Evolutionary conservation across 23 tunicate species (phyloP), one percentile per base, ranked within the genome.

Genomic region (Phallusia fumigata): DNA sequence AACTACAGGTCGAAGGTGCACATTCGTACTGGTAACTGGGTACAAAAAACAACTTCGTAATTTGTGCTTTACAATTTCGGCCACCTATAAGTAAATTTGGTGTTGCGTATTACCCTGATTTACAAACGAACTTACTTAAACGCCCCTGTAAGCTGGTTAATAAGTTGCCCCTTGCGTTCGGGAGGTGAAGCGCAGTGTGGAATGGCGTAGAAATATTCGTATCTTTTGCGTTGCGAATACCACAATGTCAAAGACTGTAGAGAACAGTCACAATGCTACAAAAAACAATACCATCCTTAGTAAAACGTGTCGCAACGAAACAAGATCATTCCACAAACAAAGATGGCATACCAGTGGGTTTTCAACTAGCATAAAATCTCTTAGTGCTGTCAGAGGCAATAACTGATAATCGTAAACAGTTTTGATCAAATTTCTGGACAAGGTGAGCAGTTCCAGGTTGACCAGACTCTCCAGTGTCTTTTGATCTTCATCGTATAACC

Each of bases 321-420:
- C 28, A 69, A 34, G 35, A 32, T 28, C 77, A 3, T 74, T 74
- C 19, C 3, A 15, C 16, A 69, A 18, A 30, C 12, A 26, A 51
- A 36, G 16, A 72, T 3, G 31, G n/a, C 90, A 80, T 77, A 93
- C 97, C 84, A 88, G 30, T 33, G 97, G 97, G 65, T 93, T 93
- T 18, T 64, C 77, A 15, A 21, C 30, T 75, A 93, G 30, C 19
- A 64, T 75, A 8, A 93, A 34, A 75, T 73, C 30, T 47, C 30
- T 19, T 47, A 93, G 31, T 2, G 64, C 22, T 13, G 36, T 36
- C 80, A 93, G 33, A 44, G 84, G 50, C 26, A 30, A 36, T 34
- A 93, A 47, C 35, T 84, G 89, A 31, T 53, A 74, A 30, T 81
- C 83, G 50, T 36, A 73, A 1, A 93, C 6, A 2, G 83, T 85